These are phyloP conservation scores for Fringilla coelebs DNA, from an alignment of 2,797 vertebrate species.

Conservation along the genomic window DNA sequence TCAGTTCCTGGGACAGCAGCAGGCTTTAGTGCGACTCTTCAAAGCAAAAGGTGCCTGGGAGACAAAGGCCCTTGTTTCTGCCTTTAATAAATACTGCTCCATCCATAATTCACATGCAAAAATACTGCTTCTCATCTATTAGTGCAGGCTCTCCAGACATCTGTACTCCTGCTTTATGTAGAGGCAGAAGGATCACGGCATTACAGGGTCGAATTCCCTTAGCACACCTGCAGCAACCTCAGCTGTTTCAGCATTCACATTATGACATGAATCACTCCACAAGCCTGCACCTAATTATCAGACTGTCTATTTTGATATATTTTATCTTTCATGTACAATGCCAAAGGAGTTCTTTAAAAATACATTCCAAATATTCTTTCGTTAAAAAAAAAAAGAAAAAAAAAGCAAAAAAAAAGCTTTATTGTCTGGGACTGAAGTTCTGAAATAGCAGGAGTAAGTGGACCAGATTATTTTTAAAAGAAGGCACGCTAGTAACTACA, in stretches of 20 bases:
- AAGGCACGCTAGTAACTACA: background rate
- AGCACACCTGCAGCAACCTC: slow-evolving; percentile 60
- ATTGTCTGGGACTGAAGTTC: slow-evolving; percentile 8
- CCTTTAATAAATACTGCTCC: background rate
- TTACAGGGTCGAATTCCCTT: background rate
- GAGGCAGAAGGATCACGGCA: background rate
- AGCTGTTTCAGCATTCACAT: slow-evolving; percentile 29
- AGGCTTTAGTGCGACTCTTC: background rate
- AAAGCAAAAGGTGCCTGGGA: background rate
- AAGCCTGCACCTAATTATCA: slow-evolving; percentile 51
- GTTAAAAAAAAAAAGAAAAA: background rate
- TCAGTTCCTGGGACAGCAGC: background rate
- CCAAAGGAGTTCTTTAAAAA: slow-evolving; percentile 35
- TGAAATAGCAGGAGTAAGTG: slow-evolving; percentile 1
- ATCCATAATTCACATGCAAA: slow-evolving; percentile 8
- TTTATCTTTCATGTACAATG: slow-evolving; percentile 19
- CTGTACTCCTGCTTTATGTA: background rate
- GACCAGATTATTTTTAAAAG: slow-evolving; percentile 15
- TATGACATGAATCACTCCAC: slow-evolving; percentile 51
- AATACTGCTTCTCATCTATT: background rate
- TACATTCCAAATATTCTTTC: background rate
- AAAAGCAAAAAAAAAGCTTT: background rate
- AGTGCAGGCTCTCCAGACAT: background rate
- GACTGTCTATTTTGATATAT: slow-evolving; percentile 44
- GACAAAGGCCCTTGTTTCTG: background rate